A percentile compares a stretch with the other conserved stretches of the same genome.
phyloP scores from a whole-genome alignment of 2,888 invertebrate species.

The Lepeophtheirus nordmannii region DNA sequence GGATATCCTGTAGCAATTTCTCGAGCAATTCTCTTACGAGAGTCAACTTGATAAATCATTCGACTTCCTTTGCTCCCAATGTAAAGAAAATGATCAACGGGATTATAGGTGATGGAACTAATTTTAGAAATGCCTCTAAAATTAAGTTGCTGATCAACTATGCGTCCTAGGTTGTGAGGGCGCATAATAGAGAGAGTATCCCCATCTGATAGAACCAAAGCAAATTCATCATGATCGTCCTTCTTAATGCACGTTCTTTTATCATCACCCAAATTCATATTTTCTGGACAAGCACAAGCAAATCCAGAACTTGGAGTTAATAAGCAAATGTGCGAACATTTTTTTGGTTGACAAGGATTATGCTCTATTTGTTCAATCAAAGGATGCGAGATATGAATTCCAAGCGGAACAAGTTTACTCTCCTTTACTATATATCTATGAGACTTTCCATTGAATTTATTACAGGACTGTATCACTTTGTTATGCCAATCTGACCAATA shows the following conservation, averaged over 20 bases:
- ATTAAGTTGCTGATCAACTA: no score
- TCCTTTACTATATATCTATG: constrained; percentile 30
- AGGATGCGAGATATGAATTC: constrained; percentile 29
- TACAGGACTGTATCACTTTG: constrained; percentile 33
- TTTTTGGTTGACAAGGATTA: not conserved
- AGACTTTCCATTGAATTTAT: constrained; percentile 33
- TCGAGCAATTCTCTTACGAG: no score
- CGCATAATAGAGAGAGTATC: no score
- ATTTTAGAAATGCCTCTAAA: no score
- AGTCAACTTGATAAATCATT: no score
- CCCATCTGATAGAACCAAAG: no score
- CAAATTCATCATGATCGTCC: no score
- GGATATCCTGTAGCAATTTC: no score
- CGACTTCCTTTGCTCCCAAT: no score
- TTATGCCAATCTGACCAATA: constrained; percentile 42
- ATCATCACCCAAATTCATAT: not conserved
- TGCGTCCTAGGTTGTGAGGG: no score
- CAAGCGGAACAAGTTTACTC: constrained; percentile 27
- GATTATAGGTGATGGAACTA: no score
- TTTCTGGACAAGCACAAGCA: not conserved
- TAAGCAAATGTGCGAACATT: constrained; percentile 14
- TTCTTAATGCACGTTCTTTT: not conserved
- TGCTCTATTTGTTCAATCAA: constrained; percentile 31
- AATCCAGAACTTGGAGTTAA: not conserved
- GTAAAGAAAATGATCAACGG: no score